A percentile compares a stretch with the other conserved stretches of the same genome.
Evolutionary conservation across 2,113 vertebrate genomes (phyloP).

Genomic region (Mesembrinibis cayennensis): DNA sequence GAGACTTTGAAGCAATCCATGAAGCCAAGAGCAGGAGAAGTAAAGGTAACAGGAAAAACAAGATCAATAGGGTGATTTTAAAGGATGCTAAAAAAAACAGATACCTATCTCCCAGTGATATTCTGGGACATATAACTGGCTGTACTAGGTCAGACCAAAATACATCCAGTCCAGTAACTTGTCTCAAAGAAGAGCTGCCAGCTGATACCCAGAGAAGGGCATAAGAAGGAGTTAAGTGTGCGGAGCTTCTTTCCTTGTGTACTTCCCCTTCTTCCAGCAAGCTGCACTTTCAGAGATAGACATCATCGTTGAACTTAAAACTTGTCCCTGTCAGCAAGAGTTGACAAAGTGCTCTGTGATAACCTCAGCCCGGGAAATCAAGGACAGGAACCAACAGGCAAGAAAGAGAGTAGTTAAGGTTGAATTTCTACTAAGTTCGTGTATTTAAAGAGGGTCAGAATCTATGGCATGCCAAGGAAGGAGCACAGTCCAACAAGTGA

Average conservation of each 20-base stretch:
- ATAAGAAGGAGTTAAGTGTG: neutral
- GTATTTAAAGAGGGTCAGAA: neutral
- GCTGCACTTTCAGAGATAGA: neutral
- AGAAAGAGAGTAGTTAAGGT: neutral
- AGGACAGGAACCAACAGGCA: neutral
- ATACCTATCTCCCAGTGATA: neutral
- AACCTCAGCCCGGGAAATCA: neutral
- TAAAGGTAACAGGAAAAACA: neutral
- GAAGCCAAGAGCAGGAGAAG: neutral
- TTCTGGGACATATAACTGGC: neutral
- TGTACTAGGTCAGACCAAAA: neutral
- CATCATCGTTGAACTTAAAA: neutral
- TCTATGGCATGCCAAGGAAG: neutral
- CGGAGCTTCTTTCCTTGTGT: neutral
- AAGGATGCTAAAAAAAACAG: neutral
- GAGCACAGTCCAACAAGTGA: neutral
- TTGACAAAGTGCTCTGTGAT: neutral
- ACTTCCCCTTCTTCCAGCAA: neutral
- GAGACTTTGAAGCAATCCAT: neutral
- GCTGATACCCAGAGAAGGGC: neutral
- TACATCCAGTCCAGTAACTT: neutral
- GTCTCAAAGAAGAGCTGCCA: neutral
- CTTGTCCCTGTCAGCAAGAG: neutral
- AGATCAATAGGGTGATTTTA: neutral
- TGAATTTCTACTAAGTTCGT: neutral